These are phyloP conservation scores for Perodicticus potto DNA, from an alignment of 2,797 vertebrate genomes.

Conservation along the genomic window DNA sequence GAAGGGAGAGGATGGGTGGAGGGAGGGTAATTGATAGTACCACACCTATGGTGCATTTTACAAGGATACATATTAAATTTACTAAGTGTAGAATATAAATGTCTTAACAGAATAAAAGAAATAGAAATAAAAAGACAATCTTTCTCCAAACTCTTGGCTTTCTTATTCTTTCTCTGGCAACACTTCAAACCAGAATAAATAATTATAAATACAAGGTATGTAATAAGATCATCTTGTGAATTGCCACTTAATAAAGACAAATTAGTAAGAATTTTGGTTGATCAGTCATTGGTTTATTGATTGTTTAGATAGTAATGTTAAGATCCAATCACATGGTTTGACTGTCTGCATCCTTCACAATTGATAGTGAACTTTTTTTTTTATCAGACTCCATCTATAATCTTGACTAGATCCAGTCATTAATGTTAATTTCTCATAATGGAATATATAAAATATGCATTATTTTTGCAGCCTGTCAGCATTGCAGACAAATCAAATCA, in stretches of 20 bases:
- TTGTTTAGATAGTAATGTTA: background rate
- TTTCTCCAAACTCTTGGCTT: background rate
- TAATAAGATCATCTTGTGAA: slow-evolving; percentile 20
- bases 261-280: background rate
- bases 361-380: background rate
- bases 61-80: too few species aligned
- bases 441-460: background rate
- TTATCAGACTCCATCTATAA: background rate
- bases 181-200: background rate
- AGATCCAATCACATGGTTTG: background rate
- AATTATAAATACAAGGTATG: background rate
- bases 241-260: background rate
- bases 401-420: slow-evolving; percentile 6
- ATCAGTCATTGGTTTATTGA: background rate
- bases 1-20: too few species aligned
- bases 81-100: too few species aligned
- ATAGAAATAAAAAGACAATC: background rate
- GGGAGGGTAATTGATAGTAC: too few species aligned
- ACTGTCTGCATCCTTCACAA: background rate
- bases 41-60: too few species aligned
- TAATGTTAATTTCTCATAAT: slow-evolving; percentile 17
- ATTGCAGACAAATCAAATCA: background rate
- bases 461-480: background rate
- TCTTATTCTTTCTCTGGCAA: background rate
- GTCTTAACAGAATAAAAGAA: too few species aligned